Evolutionary conservation across 2,113 vertebrate species (phyloP).

Genomic region (Crocuta crocuta): DNA sequence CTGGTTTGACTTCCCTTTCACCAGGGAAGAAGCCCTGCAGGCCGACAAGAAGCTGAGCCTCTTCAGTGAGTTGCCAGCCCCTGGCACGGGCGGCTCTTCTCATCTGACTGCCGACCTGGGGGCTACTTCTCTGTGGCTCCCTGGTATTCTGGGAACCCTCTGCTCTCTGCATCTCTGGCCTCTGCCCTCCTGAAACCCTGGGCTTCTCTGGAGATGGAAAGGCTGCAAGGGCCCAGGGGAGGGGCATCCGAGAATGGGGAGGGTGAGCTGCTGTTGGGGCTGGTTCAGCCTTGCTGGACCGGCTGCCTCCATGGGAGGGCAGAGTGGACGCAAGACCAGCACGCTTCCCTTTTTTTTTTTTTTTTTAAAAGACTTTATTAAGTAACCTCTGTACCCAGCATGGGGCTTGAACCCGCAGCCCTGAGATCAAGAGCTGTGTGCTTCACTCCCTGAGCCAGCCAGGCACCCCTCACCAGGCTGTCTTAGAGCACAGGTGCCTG

Average conservation of each 20-base stretch:
- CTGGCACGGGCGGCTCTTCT: not conserved
- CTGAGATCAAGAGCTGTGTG: no score
- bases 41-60: conserved; percentile 98
- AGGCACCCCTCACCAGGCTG: not conserved
- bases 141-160: not conserved
- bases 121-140: not conserved
- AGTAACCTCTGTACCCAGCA: no score
- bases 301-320: not conserved
- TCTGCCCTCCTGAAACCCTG: not conserved
- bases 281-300: not conserved
- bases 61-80: conserved; percentile 91
- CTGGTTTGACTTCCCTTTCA: conserved; percentile 99
- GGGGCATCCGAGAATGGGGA: not conserved
- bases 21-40: conserved; percentile 97
- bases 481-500: not conserved
- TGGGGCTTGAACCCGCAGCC: no score
- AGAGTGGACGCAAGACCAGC: not conserved
- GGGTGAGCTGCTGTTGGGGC: not conserved
- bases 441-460: no score
- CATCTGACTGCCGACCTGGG: not conserved
- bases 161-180: not conserved
- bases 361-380: no score
- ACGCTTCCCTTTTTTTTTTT: no score
- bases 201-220: not conserved
- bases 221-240: not conserved